Conservation (phyloP, 2,797 vertebrate genomes). For the Spinibarbus caldwelli region DNA sequence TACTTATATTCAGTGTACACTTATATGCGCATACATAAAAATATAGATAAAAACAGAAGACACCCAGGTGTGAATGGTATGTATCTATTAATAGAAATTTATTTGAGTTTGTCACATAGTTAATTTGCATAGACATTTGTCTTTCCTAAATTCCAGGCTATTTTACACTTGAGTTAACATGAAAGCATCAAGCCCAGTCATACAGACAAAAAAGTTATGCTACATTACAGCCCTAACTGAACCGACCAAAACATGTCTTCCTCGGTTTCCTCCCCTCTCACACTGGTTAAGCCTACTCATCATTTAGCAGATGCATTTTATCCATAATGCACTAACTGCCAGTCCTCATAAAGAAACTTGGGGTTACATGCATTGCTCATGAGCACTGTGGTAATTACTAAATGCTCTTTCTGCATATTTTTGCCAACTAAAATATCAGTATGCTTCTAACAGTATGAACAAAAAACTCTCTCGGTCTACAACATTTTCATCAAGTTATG, state of each 20-base stretch:
- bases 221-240: constrained; percentile 4
- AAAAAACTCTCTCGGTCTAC: neutral
- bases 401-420: neutral
- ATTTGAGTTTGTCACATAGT: constrained; percentile 29
- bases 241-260: neutral
- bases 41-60: neutral
- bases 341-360: neutral
- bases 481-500: neutral
- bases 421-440: neutral
- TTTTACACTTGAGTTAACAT: constrained; percentile 16
- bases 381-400: neutral
- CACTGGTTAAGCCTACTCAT: neutral
- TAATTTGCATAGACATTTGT: constrained; percentile 9
- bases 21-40: neutral
- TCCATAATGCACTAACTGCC: neutral
- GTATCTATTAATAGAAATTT: constrained; percentile 33
- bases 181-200: neutral
- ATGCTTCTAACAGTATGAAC: neutral
- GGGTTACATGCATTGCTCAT: neutral
- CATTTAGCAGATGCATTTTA: neutral
- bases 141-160: neutral
- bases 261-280: neutral
- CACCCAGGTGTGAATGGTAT: neutral
- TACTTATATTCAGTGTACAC: neutral
- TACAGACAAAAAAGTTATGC: neutral